Evolutionary conservation across 2,888 invertebrate species (phyloP), one percentile per base, ranked within the genome.

Genomic region (Aelia acuminata): DNA sequence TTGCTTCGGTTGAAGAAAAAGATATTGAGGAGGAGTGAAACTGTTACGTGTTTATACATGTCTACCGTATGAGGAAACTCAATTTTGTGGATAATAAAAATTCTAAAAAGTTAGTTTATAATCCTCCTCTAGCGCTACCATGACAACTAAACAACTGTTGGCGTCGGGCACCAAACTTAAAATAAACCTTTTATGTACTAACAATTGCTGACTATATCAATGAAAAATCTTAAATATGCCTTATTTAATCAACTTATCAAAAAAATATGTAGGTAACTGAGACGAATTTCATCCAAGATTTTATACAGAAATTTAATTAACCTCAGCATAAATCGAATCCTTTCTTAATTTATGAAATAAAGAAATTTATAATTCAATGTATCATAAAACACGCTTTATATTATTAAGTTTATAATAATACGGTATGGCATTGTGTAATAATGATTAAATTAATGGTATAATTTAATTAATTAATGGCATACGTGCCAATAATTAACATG

Each of bases 81-180:
- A 80, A 80, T 80, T 80, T 80, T 80, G 80, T n/a, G n/a, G n/a
- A n/a, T 80, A 35, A n/a, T 35, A 39, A 22, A n/a, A 43, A 10
- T n/a, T 43, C 43, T 80, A 80, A 43, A 80, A 22, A 18, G 31
- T 1, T 70, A 70, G 43, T 80, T 80, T 43, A 15, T n/a, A 0
- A 22, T 80, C n/a, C 22, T 11, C 80, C 8, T 43, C 43, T 43
- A 80, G 20, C 43, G 80, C n/a, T 80, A 80, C 80, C 80, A 80
- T 80, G 80, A 22, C 80, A 80, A 80, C 80, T 22, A n/a, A 43
- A 80, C 80, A 43, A 35, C 63, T 70, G 63, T 31, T 35, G 7
- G 8, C 7, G 0, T 57, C 13, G 1, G 7, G 26, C 18, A 0
- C 26, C 35, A 18, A 35, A 18, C 18, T 70, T 18, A 26, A 3